phyloP scores from a whole-genome alignment of 23 tunicate genomes.

The Diplosoma virens region DNA sequence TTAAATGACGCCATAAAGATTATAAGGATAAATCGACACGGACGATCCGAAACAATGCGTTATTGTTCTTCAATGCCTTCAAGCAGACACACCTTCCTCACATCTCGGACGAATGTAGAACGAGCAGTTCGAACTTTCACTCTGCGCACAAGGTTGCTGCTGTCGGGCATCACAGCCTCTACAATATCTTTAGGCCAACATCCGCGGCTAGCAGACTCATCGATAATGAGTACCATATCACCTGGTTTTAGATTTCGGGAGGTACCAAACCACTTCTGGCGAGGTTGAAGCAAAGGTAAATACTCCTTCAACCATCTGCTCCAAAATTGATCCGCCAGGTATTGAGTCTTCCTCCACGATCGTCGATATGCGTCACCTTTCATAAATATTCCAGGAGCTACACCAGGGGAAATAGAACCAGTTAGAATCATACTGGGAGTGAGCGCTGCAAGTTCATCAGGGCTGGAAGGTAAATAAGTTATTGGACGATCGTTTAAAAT shows the following conservation, averaged over 20 bases:
- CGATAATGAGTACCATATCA: constrained; percentile 19
- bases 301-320: constrained; percentile 17
- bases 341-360: constrained; percentile 14
- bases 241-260: constrained; percentile 17
- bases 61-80: background rate
- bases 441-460: background rate
- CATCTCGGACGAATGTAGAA: constrained; percentile 4
- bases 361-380: constrained; percentile 27
- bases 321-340: constrained; percentile 21
- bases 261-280: constrained; percentile 35
- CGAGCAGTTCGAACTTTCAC: background rate
- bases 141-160: constrained; percentile 13
- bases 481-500: constrained; percentile 15
- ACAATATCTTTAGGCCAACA: constrained; percentile 40
- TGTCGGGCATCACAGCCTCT: constrained; percentile 2
- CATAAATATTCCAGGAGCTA: constrained; percentile 21
- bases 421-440: constrained; percentile 22
- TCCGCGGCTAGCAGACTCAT: constrained; percentile 30
- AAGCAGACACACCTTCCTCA: constrained; percentile 6
- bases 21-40: no score
- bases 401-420: constrained; percentile 7
- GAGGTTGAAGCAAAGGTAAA: constrained; percentile 15
- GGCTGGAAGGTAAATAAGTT: constrained; percentile 14
- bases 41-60: no score
- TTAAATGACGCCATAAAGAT: no score